Percentiles rank a stretch among this genome's conserved stretches.
Conservation (phyloP, 2,888 invertebrate genomes). For the Bombyx huttoni region DNA sequence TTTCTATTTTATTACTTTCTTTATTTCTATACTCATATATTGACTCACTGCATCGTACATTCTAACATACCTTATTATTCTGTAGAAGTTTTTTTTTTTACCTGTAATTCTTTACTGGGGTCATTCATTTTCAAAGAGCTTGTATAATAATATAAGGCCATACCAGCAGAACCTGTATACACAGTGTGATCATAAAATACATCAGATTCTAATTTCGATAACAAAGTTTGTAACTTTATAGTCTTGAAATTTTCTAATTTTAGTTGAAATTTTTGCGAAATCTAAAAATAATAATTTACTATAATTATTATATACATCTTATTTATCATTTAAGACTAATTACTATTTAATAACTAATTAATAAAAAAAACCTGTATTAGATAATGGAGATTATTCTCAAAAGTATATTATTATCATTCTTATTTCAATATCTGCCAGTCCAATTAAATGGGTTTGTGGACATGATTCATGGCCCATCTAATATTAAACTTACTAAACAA, state of each 20-base stretch:
- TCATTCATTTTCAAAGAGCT: slow-evolving; percentile 32
- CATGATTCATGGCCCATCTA: too few relatives aligned
- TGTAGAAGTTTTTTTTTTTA: slow-evolving; percentile 6
- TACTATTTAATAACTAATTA: too few relatives aligned
- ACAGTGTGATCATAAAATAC: slow-evolving; percentile 75
- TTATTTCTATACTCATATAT: too few relatives aligned
- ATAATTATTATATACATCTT: not conserved
- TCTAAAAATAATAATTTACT: slow-evolving; percentile 27
- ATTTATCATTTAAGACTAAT: too few relatives aligned
- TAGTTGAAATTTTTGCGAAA: slow-evolving; percentile 53
- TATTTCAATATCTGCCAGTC: too few relatives aligned
- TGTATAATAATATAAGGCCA: slow-evolving; percentile 76
- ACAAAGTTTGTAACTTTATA: slow-evolving; percentile 42
- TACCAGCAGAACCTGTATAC: slow-evolving; percentile 83
- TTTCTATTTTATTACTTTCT: too few relatives aligned
- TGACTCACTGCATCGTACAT: not conserved
- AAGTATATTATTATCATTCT: too few relatives aligned
- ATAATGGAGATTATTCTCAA: too few relatives aligned
- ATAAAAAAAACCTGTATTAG: too few relatives aligned
- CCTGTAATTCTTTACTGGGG: slow-evolving; percentile 28
- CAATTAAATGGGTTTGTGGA: too few relatives aligned
- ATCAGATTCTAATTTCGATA: slow-evolving; percentile 48
- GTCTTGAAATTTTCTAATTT: slow-evolving; percentile 49
- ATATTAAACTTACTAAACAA: too few relatives aligned
- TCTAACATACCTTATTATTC: not conserved